phyloP scores from a whole-genome alignment of 2,797 vertebrate genomes.

The Trematomus bernacchii region DNA sequence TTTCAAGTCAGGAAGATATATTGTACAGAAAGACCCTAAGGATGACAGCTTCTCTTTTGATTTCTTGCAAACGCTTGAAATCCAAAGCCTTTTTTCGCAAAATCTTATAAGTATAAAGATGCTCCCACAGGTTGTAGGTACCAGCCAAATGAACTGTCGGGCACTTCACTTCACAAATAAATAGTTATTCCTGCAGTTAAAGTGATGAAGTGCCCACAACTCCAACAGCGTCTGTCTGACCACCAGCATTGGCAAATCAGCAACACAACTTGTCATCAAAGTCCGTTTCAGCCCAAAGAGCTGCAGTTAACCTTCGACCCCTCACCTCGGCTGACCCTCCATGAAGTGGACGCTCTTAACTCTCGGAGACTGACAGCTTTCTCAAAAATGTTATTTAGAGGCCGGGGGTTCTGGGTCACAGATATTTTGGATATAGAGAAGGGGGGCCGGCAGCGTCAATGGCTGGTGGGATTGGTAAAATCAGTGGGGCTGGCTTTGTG shows the following conservation, averaged over 20 bases:
- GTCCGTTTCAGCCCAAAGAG: conserved; percentile 79
- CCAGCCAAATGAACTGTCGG: conserved; percentile 22
- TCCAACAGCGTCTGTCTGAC: conserved; percentile 73
- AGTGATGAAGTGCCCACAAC: conserved; percentile 68
- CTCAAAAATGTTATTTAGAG: conserved; percentile 62
- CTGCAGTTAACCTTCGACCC: conserved; percentile 84
- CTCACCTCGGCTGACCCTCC: conserved; percentile 74
- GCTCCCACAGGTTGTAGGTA: conserved; percentile 4
- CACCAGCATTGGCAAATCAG: conserved; percentile 66
- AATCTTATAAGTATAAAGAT: not conserved
- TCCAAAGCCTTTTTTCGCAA: not conserved
- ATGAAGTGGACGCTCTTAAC: conserved; percentile 79
- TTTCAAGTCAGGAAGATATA: not conserved
- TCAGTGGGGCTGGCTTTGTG: conserved; percentile 29
- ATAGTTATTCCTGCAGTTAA: conserved; percentile 77
- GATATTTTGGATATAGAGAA: conserved; percentile 24
- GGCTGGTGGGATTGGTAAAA: conserved; percentile 31
- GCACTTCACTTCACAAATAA: conserved; percentile 69
- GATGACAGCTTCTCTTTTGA: not conserved
- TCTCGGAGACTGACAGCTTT: conserved; percentile 77
- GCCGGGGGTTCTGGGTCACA: conserved; percentile 51
- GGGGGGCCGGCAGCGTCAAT: conserved; percentile 25
- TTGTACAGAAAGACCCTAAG: not conserved
- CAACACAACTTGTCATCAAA: conserved; percentile 81
- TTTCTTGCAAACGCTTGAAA: conserved; percentile 3